Conservation (phyloP, 2,797 vertebrate genomes). For the Perodicticus potto region DNA sequence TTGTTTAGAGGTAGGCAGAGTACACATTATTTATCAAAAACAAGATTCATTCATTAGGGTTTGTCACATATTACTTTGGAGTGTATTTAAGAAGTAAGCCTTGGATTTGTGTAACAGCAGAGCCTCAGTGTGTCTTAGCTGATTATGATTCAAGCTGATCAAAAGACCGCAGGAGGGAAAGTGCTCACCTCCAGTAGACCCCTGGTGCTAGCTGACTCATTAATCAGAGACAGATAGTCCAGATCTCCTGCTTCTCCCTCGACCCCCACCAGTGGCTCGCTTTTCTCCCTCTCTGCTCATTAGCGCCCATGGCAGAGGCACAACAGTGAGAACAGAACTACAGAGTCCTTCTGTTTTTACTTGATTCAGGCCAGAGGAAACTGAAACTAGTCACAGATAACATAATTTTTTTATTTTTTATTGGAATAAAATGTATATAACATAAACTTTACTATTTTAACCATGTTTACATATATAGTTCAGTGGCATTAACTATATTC, state of each 20-base stretch:
- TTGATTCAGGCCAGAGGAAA: constrained; percentile 40
- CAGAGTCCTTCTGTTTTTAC: background rate
- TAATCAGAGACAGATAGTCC: constrained; percentile 55
- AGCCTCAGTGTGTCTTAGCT: background rate
- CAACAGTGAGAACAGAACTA: constrained; percentile 27
- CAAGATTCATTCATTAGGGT: constrained; percentile 64
- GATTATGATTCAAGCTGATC: constrained; percentile 70
- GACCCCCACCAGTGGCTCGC: background rate
- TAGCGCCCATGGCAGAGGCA: constrained; percentile 58
- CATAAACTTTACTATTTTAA: background rate
- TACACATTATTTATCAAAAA: constrained; percentile 73
- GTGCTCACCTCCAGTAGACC: constrained; percentile 69
- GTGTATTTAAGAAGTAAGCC: constrained; percentile 47
- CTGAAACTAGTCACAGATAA: constrained; percentile 40
- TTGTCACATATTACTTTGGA: constrained; percentile 66
- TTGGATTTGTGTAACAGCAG: constrained; percentile 16
- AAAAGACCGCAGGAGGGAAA: constrained; percentile 62
- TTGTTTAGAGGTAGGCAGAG: constrained; percentile 65
- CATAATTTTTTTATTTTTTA: background rate
- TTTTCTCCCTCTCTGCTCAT: constrained; percentile 59
- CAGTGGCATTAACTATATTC: background rate
- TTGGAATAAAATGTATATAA: constrained; percentile 33
- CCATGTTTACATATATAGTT: background rate
- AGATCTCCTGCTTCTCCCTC: background rate
- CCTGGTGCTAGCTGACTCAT: constrained; percentile 71